These are phyloP conservation scores for Proteles cristata DNA, from an alignment of 2,113 vertebrate species.

Conservation along the genomic window DNA sequence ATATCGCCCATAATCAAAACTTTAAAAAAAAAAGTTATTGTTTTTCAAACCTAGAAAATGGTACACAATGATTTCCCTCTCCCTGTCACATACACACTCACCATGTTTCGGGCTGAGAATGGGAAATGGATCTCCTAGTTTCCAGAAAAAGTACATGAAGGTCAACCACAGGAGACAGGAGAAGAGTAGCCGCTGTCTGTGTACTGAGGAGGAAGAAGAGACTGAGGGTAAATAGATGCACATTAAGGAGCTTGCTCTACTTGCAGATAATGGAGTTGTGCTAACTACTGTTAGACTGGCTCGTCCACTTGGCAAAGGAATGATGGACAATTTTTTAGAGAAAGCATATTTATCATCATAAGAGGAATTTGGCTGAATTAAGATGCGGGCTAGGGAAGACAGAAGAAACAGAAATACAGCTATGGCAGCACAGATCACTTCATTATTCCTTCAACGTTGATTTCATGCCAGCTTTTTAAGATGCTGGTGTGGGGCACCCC, in stretches of 20 bases:
- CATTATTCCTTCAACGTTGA: neutral
- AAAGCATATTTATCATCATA: neutral
- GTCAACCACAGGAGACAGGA: slow-evolving; percentile 97
- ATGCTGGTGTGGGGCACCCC: neutral
- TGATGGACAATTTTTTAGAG: neutral
- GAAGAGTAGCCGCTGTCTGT: slow-evolving; percentile 95
- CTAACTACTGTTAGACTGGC: neutral
- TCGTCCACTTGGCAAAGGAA: slow-evolving; percentile 8
- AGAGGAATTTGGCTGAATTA: slow-evolving; percentile 39
- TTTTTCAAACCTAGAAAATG: slow-evolving; percentile 29
- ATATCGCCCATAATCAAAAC: neutral
- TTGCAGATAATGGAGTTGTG: neutral
- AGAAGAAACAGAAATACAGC: slow-evolving; percentile 6
- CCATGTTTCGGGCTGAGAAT: slow-evolving; percentile 99
- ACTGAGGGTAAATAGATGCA: neutral
- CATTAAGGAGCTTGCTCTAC: neutral
- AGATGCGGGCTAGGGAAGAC: neutral
- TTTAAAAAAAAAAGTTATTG: neutral
- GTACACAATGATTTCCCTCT: neutral
- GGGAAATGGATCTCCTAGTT: slow-evolving; percentile 97
- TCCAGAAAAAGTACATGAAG: slow-evolving; percentile 99
- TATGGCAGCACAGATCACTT: neutral
- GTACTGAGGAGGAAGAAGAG: slow-evolving; percentile 86
- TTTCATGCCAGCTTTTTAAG: slow-evolving; percentile 1
- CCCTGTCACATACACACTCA: slow-evolving; percentile 81